Evolutionary conservation across 2,888 invertebrate species (phyloP).

Genomic region (Cabera pusaria): DNA sequence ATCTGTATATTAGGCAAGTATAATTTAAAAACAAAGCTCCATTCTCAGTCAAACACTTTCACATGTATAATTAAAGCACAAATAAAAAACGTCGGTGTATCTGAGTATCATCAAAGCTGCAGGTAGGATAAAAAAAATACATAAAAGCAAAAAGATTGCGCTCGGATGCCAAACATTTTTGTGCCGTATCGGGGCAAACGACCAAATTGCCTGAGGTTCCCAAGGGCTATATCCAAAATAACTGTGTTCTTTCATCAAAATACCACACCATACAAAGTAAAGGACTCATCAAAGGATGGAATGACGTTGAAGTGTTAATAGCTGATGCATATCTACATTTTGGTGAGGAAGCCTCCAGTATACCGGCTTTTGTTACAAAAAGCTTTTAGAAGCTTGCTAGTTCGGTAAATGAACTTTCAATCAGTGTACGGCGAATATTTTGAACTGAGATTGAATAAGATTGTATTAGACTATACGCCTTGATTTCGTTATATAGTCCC

Average conservation of each 20-base stretch:
- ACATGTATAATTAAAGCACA: no score
- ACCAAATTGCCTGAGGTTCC: conserved; percentile 44
- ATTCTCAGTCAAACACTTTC: no score
- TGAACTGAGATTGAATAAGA: conserved; percentile 5
- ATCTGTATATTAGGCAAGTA: no score
- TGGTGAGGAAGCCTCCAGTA: conserved; percentile 45
- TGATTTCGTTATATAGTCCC: no score
- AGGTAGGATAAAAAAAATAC: no score
- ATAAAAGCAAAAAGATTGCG: conserved; percentile 18
- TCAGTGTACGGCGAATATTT: conserved; percentile 13
- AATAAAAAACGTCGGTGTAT: no score
- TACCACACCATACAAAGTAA: conserved; percentile 39
- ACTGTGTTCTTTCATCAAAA: conserved; percentile 51
- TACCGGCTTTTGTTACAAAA: conserved; percentile 43
- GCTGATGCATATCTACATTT: conserved; percentile 61
- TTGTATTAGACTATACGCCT: no score
- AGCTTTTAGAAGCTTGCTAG: conserved; percentile 26
- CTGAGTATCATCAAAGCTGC: no score
- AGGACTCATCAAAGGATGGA: conserved; percentile 49
- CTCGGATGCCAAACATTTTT: conserved; percentile 31
- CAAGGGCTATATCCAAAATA: conserved; percentile 49
- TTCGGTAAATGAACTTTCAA: conserved; percentile 35
- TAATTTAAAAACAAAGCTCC: no score
- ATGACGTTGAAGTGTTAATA: conserved; percentile 56
- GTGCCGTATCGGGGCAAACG: conserved; percentile 39